phyloP scores from a whole-genome alignment of 2,888 invertebrate genomes.

The Stenoptilia bipunctidactyla region DNA sequence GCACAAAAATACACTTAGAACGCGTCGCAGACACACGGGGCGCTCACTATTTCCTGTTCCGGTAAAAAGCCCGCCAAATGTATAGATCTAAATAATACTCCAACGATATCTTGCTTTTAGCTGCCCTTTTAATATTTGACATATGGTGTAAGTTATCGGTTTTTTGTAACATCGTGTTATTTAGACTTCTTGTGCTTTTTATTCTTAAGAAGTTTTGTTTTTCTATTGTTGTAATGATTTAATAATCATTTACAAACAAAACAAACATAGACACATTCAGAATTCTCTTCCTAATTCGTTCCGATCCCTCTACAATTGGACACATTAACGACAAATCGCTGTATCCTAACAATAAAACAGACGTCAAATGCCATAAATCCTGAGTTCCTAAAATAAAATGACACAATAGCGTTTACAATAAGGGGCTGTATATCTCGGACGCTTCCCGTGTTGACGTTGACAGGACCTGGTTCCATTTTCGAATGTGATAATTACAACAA shows the following conservation, averaged over 20 bases:
- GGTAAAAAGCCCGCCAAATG: slow-evolving; percentile 21
- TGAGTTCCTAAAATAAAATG: not conserved
- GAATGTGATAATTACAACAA: slow-evolving; percentile 32
- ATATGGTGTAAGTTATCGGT: no score
- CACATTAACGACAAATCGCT: not conserved
- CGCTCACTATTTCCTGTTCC: slow-evolving; percentile 17
- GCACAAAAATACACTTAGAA: slow-evolving; percentile 15
- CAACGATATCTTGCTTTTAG: slow-evolving; percentile 7
- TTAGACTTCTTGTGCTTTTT: no score
- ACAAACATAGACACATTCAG: not conserved
- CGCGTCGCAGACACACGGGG: slow-evolving; percentile 11
- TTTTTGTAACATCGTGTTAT: no score
- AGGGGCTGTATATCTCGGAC: slow-evolving; percentile 22
- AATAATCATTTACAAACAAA: no score
- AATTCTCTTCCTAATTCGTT: not conserved
- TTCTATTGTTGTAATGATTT: no score
- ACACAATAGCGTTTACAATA: not conserved
- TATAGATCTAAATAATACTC: slow-evolving; percentile 31
- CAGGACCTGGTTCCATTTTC: slow-evolving; percentile 24
- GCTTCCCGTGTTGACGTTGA: slow-evolving; percentile 17
- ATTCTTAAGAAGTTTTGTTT: no score
- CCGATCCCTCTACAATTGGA: not conserved
- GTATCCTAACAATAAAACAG: not conserved
- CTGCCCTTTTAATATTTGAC: no score
- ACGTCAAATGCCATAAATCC: not conserved